These are phyloP conservation scores for Rhamnusium bicolor DNA, from an alignment of 2,888 invertebrate species.

Conservation along the genomic window DNA sequence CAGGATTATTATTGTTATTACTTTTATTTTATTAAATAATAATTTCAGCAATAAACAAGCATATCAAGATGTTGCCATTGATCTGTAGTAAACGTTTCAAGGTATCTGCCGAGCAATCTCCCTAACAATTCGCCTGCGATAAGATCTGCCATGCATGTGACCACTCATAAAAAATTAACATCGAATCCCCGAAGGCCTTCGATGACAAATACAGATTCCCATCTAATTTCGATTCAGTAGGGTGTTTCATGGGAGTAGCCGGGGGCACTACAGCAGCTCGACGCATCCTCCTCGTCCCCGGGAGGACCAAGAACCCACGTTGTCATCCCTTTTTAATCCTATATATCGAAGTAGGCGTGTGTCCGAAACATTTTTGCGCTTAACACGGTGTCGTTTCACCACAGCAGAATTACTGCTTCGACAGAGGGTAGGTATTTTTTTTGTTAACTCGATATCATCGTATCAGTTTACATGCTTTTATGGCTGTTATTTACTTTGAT, in stretches of 20 bases:
- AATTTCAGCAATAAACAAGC: too few species aligned
- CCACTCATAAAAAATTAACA: constrained; percentile 52
- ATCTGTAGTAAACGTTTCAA: background rate
- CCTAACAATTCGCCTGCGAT: background rate
- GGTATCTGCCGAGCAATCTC: background rate
- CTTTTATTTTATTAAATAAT: too few species aligned
- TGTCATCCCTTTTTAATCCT: constrained; percentile 14
- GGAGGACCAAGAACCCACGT: constrained; percentile 2
- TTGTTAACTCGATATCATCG: background rate
- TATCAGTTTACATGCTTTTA: background rate
- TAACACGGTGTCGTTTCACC: constrained; percentile 11
- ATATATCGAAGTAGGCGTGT: constrained; percentile 2
- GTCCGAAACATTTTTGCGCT: constrained; percentile 13
- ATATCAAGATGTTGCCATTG: too few species aligned
- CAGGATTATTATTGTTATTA: too few species aligned
- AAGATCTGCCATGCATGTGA: constrained; percentile 11
- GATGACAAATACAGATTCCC: constrained; percentile 52
- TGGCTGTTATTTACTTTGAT: background rate
- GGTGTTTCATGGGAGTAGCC: constrained; percentile 32
- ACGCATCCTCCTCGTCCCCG: background rate
- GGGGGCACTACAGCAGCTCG: constrained; percentile 14
- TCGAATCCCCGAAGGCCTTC: constrained; percentile 40
- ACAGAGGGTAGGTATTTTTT: background rate
- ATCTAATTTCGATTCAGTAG: constrained; percentile 50
- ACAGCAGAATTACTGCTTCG: background rate